These are phyloP conservation scores for Zaprionus lineosus DNA, from an alignment of 2,888 invertebrate species.

Conservation along the genomic window DNA sequence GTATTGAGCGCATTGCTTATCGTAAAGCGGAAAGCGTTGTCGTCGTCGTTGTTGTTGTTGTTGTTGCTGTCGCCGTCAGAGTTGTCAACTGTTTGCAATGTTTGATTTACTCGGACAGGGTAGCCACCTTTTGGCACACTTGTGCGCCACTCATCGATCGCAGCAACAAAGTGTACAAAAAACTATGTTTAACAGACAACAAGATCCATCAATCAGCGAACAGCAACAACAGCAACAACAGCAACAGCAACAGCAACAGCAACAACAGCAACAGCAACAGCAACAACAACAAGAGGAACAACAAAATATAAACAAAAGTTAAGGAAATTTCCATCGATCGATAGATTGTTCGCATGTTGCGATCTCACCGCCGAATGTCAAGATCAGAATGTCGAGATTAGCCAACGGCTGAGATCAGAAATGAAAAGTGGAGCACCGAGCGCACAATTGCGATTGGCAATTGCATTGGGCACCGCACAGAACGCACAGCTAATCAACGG, in stretches of 20 bases:
- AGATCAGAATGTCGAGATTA: conserved; percentile 40
- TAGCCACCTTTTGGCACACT: neutral
- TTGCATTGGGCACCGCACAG: conserved; percentile 22
- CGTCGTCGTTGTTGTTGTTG: conserved; percentile 36
- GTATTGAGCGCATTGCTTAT: conserved; percentile 43
- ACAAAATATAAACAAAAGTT: neutral
- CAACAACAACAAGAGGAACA: no score
- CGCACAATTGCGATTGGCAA: conserved; percentile 22
- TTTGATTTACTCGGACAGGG: conserved; percentile 15
- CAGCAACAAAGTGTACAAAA: no score
- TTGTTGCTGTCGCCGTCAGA: conserved; percentile 30
- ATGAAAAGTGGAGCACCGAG: conserved; percentile 27
- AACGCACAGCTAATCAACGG: no score
- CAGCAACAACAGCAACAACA: no score
- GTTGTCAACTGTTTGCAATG: conserved; percentile 27
- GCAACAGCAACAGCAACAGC: no score
- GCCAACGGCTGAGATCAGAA: neutral
- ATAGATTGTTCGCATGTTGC: conserved; percentile 29
- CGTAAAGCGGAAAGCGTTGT: conserved; percentile 66
- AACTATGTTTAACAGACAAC: conserved; percentile 12
- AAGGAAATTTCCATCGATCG: conserved; percentile 25
- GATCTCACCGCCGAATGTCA: conserved; percentile 33
- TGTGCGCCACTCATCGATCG: no score
- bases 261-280: no score
- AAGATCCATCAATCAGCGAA: conserved; percentile 48